Conservation (phyloP, 2,888 invertebrate genomes). For the Lottia scabra region DNA sequence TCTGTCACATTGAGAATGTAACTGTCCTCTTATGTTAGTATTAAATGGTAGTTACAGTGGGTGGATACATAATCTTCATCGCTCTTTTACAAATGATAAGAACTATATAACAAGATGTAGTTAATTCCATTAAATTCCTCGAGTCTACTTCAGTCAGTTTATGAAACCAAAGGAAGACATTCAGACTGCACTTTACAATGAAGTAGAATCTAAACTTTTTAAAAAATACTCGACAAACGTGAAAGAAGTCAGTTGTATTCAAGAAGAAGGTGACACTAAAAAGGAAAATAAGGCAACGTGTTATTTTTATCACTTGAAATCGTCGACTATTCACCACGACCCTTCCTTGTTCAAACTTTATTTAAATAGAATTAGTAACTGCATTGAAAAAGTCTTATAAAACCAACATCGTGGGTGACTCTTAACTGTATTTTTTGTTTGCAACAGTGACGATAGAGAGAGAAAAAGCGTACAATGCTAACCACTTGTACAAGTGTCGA, state of each 20-base stretch:
- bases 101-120: background rate
- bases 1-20: background rate
- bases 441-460: background rate
- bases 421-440: background rate
- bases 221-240: too few species aligned
- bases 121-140: background rate
- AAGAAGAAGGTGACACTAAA: background rate
- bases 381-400: background rate
- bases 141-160: conserved; percentile 1
- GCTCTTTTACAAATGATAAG: background rate
- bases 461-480: background rate
- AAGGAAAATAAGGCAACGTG: background rate
- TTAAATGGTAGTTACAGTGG: background rate
- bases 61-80: background rate
- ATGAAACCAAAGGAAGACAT: background rate
- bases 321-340: background rate
- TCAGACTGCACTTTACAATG: background rate
- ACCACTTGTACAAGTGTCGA: background rate
- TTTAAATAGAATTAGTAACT: conserved; percentile 1
- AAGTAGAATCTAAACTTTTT: background rate
- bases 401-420: conserved; percentile 4
- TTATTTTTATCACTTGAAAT: background rate
- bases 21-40: background rate
- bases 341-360: background rate
- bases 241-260: too few species aligned